phyloP scores from a whole-genome alignment of 2,797 vertebrate genomes.

The Manis pentadactyla region DNA sequence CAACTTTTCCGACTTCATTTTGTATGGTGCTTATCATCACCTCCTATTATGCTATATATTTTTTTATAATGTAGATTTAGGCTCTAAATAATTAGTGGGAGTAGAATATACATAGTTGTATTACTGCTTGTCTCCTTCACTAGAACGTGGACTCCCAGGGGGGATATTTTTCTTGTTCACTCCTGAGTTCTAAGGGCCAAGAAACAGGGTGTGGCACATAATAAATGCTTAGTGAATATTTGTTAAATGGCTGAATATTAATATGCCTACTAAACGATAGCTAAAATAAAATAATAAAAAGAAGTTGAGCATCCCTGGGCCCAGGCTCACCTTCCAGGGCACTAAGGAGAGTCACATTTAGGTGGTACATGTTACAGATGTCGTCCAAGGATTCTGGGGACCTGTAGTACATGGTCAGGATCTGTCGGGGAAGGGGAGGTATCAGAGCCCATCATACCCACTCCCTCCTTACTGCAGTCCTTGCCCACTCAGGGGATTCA shows the following conservation, averaged over 20 bases:
- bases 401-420: constrained; percentile 64
- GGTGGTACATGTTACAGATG: constrained; percentile 33
- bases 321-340: neutral
- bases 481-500: neutral
- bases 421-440: neutral
- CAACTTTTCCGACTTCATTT: neutral
- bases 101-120: neutral
- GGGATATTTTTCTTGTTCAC: neutral
- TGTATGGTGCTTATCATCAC: neutral
- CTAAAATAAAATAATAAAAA: neutral
- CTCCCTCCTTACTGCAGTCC: neutral
- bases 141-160: neutral
- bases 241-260: neutral
- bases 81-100: neutral
- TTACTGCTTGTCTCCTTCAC: neutral
- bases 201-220: neutral
- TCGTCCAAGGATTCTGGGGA: neutral
- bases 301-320: neutral
- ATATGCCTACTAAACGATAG: neutral
- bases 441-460: neutral
- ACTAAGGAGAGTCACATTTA: constrained; percentile 34
- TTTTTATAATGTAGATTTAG: neutral
- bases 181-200: neutral
- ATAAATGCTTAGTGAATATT: neutral
- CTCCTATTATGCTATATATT: neutral